Conservation (phyloP, 1,140 invertebrate species). For the Drosophila nikananu region DNA sequence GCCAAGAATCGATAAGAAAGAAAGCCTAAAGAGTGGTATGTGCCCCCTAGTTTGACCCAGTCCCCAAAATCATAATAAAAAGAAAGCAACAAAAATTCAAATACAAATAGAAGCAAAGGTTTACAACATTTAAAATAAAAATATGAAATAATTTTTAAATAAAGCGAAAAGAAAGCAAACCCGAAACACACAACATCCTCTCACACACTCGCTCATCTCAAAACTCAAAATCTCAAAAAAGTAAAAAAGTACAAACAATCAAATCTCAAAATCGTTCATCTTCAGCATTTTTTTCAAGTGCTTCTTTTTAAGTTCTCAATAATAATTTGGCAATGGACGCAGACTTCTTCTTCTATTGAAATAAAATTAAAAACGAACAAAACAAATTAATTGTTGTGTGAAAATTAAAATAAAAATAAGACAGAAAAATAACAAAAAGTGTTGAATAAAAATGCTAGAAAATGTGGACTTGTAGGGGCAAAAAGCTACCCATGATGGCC, state of each 20-base stretch:
- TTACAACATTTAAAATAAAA: background rate
- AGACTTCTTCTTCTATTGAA: constrained; percentile 39
- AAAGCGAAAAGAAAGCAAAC: background rate
- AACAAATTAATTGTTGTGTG: background rate
- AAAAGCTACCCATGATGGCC: constrained; percentile 40
- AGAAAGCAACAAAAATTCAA: background rate
- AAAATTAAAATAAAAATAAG: too few relatives aligned
- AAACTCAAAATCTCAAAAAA: background rate
- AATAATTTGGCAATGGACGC: constrained; percentile 50
- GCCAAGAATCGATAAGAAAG: constrained; percentile 24
- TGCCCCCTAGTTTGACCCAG: constrained; percentile 39
- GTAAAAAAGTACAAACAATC: background rate
- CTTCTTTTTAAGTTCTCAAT: constrained; percentile 12
- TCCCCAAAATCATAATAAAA: constrained; percentile 14
- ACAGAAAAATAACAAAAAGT: constrained; percentile 1
- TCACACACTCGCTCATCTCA: constrained; percentile 11
- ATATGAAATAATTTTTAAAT: background rate
- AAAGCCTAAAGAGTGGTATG: constrained; percentile 45
- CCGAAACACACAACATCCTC: background rate
- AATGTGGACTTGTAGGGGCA: constrained; percentile 28
- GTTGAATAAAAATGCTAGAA: constrained; percentile 14
- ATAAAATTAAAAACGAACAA: background rate
- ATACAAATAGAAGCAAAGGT: background rate
- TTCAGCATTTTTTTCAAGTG: constrained; percentile 35
- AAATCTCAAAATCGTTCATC: constrained; percentile 22